A percentile compares a stretch with the other conserved stretches of the same genome.
phyloP scores from a whole-genome alignment of 2,888 invertebrate genomes.

The Ophraella communa region DNA sequence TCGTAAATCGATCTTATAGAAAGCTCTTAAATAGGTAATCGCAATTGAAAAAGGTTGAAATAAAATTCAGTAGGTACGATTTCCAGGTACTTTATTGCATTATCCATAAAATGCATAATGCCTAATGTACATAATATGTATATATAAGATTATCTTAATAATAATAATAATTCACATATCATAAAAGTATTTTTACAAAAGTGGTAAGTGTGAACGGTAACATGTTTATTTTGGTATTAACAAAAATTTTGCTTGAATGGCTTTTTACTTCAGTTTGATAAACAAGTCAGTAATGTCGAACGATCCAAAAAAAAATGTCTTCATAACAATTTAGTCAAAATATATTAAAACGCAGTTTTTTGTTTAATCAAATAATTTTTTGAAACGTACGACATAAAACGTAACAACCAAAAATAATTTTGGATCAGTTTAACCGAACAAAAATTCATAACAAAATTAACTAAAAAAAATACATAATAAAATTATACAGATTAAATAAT shows the following conservation, averaged over 20 bases:
- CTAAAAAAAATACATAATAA: conserved; percentile 14
- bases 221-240: conserved; percentile 52
- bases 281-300: conserved; percentile 6
- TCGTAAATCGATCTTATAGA: no score
- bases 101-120: conserved; percentile 53
- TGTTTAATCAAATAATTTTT: background rate
- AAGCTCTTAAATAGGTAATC: no score
- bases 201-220: conserved; percentile 53
- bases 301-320: conserved; percentile 16
- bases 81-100: conserved; percentile 60
- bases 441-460: conserved; percentile 23
- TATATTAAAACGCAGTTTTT: conserved; percentile 1
- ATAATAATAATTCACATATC: conserved; percentile 44
- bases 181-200: conserved; percentile 41
- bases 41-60: no score
- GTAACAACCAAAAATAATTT: conserved; percentile 19
- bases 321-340: conserved; percentile 4
- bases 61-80: conserved; percentile 32
- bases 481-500: conserved; percentile 20
- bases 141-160: conserved; percentile 47
- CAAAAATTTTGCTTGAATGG: conserved; percentile 28
- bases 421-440: conserved; percentile 14
- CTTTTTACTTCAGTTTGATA: conserved; percentile 5
- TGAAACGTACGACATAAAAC: background rate
- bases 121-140: conserved; percentile 52